Evolutionary conservation across 2,113 vertebrate genomes (phyloP), one percentile per base, ranked within the genome.

Genomic region (Epinephelus fuscoguttatus): DNA sequence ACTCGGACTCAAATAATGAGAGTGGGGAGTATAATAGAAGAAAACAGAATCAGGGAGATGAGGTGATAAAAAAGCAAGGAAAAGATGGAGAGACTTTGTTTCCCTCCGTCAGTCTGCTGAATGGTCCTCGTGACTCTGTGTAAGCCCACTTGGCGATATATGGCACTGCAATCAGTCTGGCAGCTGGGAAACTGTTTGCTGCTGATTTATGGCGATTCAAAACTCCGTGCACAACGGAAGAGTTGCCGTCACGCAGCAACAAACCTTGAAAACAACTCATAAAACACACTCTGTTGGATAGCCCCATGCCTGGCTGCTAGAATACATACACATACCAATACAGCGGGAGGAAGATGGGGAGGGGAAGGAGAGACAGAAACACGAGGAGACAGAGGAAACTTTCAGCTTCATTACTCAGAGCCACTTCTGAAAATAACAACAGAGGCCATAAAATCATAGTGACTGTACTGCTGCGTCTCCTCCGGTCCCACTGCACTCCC

Each of bases 151-250:
- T 50, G 61, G 69, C 17, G 45, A 84, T 82, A 72, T 84, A 87
- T 78, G 71, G 73, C n/a, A 21, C 72, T 66, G 76, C 62, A 88
- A 91, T 90, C 76, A 80, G 72, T 47, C 52, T 55, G 72, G 83
- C 71, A 84, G 83, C 85, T 74, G 57, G 74, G 55, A 80, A 75
- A 82, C 78, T 78, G 77, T 78, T 74, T 59, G 66, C 60, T 72
- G 70, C 82, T 89, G 92, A 92, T 92, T 92, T 84, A 75, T 30
- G 52, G 68, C 81, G 78, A 68, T 85, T 91, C 73, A 78, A 78
- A 78, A 82, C 82, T 86, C 63, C 45, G 61, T 78, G 82, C 77
- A 80, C 64, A 13, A 18, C 10, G 23, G 53, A 81, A 74, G 84
- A 68, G 71, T 45, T 63, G 37, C 59, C 63, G 78, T 91, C 75